Conservation (phyloP, 2,113 vertebrate species). For the Vulpes vulpes region DNA sequence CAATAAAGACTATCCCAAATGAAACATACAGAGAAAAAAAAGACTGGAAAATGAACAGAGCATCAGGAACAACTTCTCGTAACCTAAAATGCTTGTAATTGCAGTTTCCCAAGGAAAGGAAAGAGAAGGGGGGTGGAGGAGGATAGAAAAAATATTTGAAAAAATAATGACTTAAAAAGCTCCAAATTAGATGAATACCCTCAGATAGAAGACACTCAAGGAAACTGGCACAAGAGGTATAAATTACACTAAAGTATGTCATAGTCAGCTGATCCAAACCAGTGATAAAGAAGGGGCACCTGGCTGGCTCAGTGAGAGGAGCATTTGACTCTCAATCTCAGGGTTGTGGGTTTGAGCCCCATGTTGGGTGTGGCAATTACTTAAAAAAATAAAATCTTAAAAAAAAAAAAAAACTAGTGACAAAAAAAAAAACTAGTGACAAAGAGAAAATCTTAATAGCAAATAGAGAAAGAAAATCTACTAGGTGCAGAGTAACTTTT, state of each 20-base stretch:
- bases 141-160: neutral
- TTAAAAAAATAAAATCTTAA: neutral
- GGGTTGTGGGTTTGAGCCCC: neutral
- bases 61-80: neutral
- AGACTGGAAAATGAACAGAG: neutral
- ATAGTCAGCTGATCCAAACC: neutral
- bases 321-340: neutral
- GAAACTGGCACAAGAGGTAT: neutral
- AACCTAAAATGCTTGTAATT: neutral
- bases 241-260: neutral
- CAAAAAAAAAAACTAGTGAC: neutral
- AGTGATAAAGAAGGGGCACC: neutral
- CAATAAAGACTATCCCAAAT: neutral
- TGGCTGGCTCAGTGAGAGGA: neutral
- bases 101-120: neutral
- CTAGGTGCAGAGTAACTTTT: neutral
- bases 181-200: neutral
- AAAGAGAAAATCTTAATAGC: neutral
- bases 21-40: constrained; percentile 1
- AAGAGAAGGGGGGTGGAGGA: rapidly evolving
- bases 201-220: neutral
- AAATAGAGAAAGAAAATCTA: neutral
- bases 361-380: neutral
- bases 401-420: neutral
- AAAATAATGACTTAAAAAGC: neutral